Percentiles rank a stretch among this genome's conserved stretches.
These are phyloP conservation scores for Pelodytes ibericus DNA, from an alignment of 2,797 vertebrate genomes.

Conservation along the genomic window DNA sequence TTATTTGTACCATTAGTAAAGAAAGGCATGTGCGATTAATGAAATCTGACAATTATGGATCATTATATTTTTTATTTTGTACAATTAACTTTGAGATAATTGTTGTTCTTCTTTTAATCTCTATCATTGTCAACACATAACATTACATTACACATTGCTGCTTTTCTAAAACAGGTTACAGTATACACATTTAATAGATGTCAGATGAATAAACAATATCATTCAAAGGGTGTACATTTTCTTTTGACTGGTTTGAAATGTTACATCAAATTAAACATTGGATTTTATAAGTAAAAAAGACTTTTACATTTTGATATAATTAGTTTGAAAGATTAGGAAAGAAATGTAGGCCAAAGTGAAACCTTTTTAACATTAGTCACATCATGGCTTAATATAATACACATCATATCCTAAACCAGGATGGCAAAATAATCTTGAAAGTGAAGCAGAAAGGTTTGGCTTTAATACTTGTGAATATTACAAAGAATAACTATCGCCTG, in stretches of 20 bases:
- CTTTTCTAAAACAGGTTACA: not conserved
- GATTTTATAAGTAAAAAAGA: not conserved
- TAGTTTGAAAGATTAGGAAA: not conserved
- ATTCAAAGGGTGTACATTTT: not conserved
- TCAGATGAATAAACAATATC: not conserved
- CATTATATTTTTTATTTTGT: too few species aligned
- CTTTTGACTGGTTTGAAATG: not conserved
- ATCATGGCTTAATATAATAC: conserved; percentile 2
- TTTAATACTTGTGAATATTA: conserved; percentile 21
- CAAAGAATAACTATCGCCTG: conserved; percentile 30
- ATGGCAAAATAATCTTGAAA: conserved; percentile 4
- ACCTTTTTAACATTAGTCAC: not conserved
- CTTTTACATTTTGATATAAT: not conserved
- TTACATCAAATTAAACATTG: not conserved
- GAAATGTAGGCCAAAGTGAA: not conserved
- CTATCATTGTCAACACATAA: too few species aligned
- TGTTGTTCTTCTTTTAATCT: too few species aligned
- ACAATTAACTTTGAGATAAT: too few species aligned
- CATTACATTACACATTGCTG: too few species aligned
- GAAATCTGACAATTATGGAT: too few species aligned
- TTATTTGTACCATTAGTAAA: too few species aligned
- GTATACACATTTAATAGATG: not conserved
- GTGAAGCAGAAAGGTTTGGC: conserved; percentile 1
- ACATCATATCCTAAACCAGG: not conserved
- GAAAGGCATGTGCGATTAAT: too few species aligned